Percentiles rank a stretch among this genome's conserved stretches.
Evolutionary conservation across 1,140 invertebrate species (phyloP).

Genomic region (Meloidogyne chitwoodi): DNA sequence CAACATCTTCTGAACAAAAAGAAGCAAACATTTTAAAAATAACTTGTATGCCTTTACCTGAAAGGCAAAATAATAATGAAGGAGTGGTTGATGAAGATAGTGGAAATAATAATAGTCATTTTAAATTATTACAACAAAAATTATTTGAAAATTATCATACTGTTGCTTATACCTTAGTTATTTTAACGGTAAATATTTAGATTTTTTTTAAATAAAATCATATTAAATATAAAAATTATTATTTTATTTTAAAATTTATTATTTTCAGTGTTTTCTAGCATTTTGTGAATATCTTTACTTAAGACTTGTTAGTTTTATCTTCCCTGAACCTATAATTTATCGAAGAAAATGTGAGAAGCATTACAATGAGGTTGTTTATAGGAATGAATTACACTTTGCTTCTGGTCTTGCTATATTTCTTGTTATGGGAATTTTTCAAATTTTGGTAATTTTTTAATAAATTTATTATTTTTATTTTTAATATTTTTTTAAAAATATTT

Average conservation of each 20-base stretch:
- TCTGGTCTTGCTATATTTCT: slow-evolving; percentile 35
- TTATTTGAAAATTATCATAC: slow-evolving; percentile 44
- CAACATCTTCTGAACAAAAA: neutral
- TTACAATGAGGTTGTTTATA: slow-evolving; percentile 33
- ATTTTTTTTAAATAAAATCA: no score
- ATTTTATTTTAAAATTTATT: no score
- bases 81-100: neutral
- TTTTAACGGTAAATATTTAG: slow-evolving; percentile 30
- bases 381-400: slow-evolving; percentile 40
- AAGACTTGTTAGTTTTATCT: slow-evolving; percentile 38
- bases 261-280: slow-evolving; percentile 46
- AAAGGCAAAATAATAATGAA: neutral
- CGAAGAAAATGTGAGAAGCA: slow-evolving; percentile 39
- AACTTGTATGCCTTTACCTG: neutral
- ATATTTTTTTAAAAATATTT: no score
- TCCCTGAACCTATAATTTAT: slow-evolving; percentile 41
- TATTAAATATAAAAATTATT: no score
- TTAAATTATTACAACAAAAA: slow-evolving; percentile 29
- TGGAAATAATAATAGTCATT: neutral
- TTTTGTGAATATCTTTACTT: slow-evolving; percentile 41
- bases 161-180: slow-evolving; percentile 38
- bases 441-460: slow-evolving; percentile 30
- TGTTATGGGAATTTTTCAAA: slow-evolving; percentile 34
- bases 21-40: neutral
- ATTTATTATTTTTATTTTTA: no score